Evolutionary conservation across 2,797 vertebrate species (phyloP), one percentile per base, ranked within the genome.

Genomic region (Cuculus canorus): DNA sequence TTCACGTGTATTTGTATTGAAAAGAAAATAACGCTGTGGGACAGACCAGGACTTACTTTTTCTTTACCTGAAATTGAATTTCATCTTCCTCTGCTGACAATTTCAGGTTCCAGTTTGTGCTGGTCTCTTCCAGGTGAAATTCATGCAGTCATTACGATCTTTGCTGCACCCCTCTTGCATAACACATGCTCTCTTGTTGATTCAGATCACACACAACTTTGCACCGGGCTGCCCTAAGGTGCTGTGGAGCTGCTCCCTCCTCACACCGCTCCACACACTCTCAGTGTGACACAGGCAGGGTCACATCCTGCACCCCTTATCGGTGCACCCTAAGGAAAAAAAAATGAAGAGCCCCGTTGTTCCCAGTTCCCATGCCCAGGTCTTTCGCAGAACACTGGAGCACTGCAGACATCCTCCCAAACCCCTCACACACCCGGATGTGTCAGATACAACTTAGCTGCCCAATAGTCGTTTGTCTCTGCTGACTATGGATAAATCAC

Each of bases 261-360:
- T 59, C 56, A 24, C 39, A 15, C 17, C 1, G 7, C 41, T 70
- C 32, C n/a, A n/a, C n/a, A n/a, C n/a, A n/a, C n/a, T n/a, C n/a
- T n/a, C n/a, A n/a, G n/a, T n/a, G n/a, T n/a, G n/a, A 43, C 3
- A 4, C 2, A 3, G 53, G 43, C 54, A 76, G 45, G n/a, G 65
- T 82, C 52, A 41, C 54, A 72, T 48, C 78, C 86, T 28, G 47
- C 2, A 0, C 12, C 17, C 37, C 33, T 41, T 30, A 18, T 23
- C 0, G 0, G 23, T 64, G 56, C 43, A 39, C 9, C 19, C 41
- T 33, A 43, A 60, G 48, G 30, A 2, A 47, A 60, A 47, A 60
- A 63, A 22, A 37, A 61, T 18, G 30, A 3, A 17, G 54, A 61
- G 33, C 8, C 16, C 24, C 60, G 6, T 19, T 37, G 50, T 17